Conservation (phyloP, 2,888 invertebrate species). For the Halocaridina rubra region DNA sequence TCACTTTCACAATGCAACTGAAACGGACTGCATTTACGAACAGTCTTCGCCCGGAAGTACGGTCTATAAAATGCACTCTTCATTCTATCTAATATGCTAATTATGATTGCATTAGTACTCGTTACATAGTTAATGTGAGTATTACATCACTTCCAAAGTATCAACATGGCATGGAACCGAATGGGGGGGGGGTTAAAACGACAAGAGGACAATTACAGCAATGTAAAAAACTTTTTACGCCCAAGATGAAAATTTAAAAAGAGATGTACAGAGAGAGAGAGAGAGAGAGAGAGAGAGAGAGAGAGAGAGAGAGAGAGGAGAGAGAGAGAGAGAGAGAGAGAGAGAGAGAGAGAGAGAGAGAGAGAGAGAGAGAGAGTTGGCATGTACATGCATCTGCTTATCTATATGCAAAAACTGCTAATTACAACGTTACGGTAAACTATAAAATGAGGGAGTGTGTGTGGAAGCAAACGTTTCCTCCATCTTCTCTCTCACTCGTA, state of each 20-base stretch:
- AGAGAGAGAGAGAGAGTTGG: neutral
- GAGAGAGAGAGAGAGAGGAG: neutral
- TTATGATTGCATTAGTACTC: no score
- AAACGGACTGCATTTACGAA: no score
- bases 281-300: neutral
- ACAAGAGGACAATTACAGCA: neutral
- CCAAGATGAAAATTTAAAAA: no score
- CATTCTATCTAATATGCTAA: no score
- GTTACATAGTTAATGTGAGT: no score
- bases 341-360: neutral
- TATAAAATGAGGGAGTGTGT: neutral
- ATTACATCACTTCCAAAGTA: no score
- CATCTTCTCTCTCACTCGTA: neutral
- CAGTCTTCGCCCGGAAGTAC: no score
- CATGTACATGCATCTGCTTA: no score
- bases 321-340: neutral
- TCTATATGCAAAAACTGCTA: no score
- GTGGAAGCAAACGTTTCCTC: neutral
- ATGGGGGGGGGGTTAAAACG: neutral
- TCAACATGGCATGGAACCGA: no score
- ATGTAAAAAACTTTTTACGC: neutral
- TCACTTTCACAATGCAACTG: no score
- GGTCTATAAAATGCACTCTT: no score
- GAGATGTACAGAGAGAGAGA: neutral
- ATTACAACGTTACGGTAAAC: neutral